Evolutionary conservation across 2,888 invertebrate genomes (phyloP).

Genomic region (Crocallis elinguaria): DNA sequence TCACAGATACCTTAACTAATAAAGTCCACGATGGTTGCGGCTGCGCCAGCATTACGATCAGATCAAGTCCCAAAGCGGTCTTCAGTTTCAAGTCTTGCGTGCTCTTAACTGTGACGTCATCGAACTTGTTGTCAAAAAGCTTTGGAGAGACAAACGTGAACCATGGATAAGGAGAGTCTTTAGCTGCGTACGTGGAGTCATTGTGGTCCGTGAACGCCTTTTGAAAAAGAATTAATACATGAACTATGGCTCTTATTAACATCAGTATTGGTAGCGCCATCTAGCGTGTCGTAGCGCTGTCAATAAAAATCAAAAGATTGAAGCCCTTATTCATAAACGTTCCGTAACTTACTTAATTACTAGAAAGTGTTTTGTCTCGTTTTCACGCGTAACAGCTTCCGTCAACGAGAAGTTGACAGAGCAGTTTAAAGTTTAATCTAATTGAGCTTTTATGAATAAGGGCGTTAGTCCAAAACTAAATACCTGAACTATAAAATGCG

Average conservation of each 20-base stretch:
- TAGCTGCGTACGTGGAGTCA: conserved; percentile 40
- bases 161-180: conserved; percentile 87
- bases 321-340: too few relatives aligned
- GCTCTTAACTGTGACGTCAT: conserved; percentile 61
- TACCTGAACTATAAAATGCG: conserved; percentile 91
- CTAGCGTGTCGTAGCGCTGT: too few relatives aligned
- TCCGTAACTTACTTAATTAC: too few relatives aligned
- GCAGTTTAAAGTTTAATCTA: too few relatives aligned
- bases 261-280: too few relatives aligned
- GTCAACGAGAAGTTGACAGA: too few relatives aligned
- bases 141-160: conserved; percentile 88
- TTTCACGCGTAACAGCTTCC: too few relatives aligned
- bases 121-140: conserved; percentile 77
- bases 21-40: conserved; percentile 92
- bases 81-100: conserved; percentile 82
- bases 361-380: too few relatives aligned
- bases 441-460: too few relatives aligned
- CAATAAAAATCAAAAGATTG: too few relatives aligned
- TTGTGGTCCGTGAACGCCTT: conserved; percentile 71
- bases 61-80: conserved; percentile 88
- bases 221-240: conserved; percentile 14
- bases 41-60: conserved; percentile 89
- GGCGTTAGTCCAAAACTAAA: not conserved
- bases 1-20: conserved; percentile 86
- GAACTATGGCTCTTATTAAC: too few relatives aligned